Percentiles rank a stretch among this genome's conserved stretches.
These are phyloP conservation scores for Daboia siamensis DNA, from an alignment of 2,113 vertebrate species.

Conservation along the genomic window DNA sequence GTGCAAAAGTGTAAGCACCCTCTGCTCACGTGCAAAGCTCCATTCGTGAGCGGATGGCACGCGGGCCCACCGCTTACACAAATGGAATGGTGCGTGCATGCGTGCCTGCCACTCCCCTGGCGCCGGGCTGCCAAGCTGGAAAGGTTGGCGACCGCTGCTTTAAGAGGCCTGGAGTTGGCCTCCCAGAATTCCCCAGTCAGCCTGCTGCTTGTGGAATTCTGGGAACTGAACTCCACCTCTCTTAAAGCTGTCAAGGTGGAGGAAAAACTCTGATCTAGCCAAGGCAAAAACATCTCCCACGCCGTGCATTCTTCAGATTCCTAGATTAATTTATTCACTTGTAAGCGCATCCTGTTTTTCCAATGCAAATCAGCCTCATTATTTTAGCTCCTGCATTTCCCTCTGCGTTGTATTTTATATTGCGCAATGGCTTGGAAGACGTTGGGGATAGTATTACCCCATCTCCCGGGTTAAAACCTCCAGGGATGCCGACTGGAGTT, in stretches of 20 bases:
- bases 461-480: background rate
- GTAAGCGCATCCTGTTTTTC: background rate
- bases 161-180: no score
- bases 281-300: background rate
- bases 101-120: no score
- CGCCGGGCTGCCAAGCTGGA: rapidly evolving
- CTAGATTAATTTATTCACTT: background rate
- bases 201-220: background rate
- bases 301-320: background rate
- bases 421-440: background rate
- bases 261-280: background rate
- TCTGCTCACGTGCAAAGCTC: no score
- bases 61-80: no score
- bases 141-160: no score
- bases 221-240: background rate
- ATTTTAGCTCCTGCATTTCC: background rate
- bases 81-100: no score
- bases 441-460: background rate
- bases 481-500: background rate
- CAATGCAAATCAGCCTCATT: background rate
- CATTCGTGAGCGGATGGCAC: no score
- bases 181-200: no score
- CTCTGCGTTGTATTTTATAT: background rate
- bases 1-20: no score
- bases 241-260: background rate